Conservation (phyloP, 2,113 vertebrate genomes). For the Xiphorhynchus elegans region DNA sequence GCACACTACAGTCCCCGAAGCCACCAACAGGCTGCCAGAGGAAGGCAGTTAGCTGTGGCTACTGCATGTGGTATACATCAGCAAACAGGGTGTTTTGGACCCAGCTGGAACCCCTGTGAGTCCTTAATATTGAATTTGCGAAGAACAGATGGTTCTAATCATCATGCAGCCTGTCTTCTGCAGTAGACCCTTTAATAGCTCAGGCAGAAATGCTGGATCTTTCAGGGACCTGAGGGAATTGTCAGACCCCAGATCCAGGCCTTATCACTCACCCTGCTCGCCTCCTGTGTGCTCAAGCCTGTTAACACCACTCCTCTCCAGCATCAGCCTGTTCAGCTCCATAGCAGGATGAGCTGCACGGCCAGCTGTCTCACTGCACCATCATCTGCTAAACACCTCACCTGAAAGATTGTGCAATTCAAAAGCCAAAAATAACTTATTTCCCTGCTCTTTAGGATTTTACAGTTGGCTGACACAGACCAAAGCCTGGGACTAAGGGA, state of each 20-base stretch:
- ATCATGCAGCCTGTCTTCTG: not conserved
- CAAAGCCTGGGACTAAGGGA: not conserved
- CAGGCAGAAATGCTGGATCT: not conserved
- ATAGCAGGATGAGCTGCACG: fast-evolving
- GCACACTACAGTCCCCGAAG: not conserved
- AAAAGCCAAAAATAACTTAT: slow-evolving; percentile 34
- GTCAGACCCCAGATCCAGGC: not conserved
- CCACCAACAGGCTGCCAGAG: not conserved
- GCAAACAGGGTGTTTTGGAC: not conserved
- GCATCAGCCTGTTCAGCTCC: not conserved
- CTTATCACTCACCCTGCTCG: not conserved
- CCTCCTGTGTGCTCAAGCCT: slow-evolving; percentile 7
- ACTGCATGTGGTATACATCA: not conserved
- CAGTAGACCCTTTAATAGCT: slow-evolving; percentile 3
- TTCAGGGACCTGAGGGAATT: not conserved
- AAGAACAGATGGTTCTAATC: slow-evolving; percentile 44
- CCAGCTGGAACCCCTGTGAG: not conserved
- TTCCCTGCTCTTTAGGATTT: not conserved
- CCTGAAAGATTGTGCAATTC: not conserved
- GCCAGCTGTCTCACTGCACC: not conserved
- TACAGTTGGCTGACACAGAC: not conserved
- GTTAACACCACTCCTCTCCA: not conserved
- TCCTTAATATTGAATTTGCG: not conserved
- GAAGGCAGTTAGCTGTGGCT: not conserved
- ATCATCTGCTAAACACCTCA: not conserved